Conservation (phyloP, 1,140 invertebrate genomes). For the Lethocerus indicus region DNA sequence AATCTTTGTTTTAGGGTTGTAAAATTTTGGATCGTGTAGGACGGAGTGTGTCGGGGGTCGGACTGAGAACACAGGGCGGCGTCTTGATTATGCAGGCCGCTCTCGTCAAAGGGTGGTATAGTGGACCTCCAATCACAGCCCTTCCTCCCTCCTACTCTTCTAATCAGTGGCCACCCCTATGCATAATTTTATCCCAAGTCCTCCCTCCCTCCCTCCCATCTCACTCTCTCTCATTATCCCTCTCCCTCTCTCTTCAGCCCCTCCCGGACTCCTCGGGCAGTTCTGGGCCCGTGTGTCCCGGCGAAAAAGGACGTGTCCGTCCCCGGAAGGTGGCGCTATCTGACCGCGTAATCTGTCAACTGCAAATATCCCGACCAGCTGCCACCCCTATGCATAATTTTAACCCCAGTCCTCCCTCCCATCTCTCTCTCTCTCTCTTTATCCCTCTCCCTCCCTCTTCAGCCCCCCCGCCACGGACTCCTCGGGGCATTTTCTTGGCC, state of each 20-base stretch:
- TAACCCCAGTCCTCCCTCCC: background rate
- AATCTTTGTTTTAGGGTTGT: too few species aligned
- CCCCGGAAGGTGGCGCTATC: too few species aligned
- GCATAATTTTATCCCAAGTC: slow-evolving; percentile 1
- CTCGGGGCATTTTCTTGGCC: too few species aligned
- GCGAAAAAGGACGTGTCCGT: too few species aligned
- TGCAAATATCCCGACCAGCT: background rate
- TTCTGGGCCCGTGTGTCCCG: too few species aligned
- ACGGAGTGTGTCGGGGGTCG: background rate
- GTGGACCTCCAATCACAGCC: too few species aligned
- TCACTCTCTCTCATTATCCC: background rate
- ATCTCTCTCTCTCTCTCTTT: background rate
- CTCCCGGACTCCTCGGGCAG: too few species aligned
- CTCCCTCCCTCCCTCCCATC: background rate
- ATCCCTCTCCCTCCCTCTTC: background rate
- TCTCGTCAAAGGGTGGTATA: too few species aligned
- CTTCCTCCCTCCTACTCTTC: too few species aligned
- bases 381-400: slow-evolving; percentile 1
- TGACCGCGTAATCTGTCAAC: too few species aligned
- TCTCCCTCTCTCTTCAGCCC: background rate
- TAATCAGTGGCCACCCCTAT: background rate
- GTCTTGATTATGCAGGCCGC: too few species aligned
- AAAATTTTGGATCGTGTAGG: too few species aligned
- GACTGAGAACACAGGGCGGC: background rate
- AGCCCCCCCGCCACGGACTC: background rate